Evolutionary conservation across 2,888 invertebrate species (phyloP).

Genomic region (Nemapogon koenigi): DNA sequence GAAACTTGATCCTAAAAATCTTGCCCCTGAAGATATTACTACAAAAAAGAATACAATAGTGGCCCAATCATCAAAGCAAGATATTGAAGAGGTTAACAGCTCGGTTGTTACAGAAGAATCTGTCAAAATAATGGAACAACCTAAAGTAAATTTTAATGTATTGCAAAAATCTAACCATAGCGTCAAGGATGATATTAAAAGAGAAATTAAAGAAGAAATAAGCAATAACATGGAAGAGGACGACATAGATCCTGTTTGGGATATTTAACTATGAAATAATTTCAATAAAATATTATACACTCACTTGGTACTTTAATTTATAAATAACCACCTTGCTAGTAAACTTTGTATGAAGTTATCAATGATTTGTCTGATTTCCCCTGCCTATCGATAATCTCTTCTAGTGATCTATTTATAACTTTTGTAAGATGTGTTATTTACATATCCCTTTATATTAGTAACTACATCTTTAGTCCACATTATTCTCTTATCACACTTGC

Average conservation of each 20-base stretch:
- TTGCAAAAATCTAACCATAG: slow-evolving; percentile 2
- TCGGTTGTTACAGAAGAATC: not conserved
- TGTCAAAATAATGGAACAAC: not conserved
- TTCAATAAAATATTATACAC: too few relatives aligned
- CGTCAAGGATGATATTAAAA: not conserved
- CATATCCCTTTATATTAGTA: too few relatives aligned
- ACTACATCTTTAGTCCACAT: too few relatives aligned
- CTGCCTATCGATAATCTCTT: too few relatives aligned
- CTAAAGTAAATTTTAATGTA: slow-evolving; percentile 2
- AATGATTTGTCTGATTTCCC: too few relatives aligned
- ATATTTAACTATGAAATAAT: too few relatives aligned
- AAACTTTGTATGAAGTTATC: too few relatives aligned
- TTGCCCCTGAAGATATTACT: slow-evolving; percentile 23
- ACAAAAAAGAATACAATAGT: slow-evolving; percentile 21
- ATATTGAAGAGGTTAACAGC: slow-evolving; percentile 1
- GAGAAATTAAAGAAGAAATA: not conserved
- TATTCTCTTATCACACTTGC: too few relatives aligned
- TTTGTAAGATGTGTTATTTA: too few relatives aligned
- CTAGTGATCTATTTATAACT: too few relatives aligned
- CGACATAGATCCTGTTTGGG: slow-evolving; percentile 4
- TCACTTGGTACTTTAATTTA: too few relatives aligned
- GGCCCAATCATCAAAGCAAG: slow-evolving; percentile 16
- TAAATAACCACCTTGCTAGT: too few relatives aligned
- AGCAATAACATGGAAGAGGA: not conserved
- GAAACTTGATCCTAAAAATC: slow-evolving; percentile 21